These are phyloP conservation scores for Serinus canaria DNA, from an alignment of 2,113 vertebrate species.

Conservation along the genomic window DNA sequence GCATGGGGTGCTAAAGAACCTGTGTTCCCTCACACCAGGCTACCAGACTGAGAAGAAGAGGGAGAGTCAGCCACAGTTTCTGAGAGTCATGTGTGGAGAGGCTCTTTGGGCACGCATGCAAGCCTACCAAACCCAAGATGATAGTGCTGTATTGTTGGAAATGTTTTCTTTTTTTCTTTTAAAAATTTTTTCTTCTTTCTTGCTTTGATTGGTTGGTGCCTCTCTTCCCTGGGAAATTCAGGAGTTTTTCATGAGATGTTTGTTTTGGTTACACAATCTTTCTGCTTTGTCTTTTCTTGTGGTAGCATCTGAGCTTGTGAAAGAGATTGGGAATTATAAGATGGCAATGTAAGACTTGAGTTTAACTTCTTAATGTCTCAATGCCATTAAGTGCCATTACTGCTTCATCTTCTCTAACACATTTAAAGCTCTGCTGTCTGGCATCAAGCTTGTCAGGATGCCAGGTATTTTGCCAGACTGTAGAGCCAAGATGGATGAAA, in stretches of 20 bases:
- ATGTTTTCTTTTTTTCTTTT: background rate
- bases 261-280: background rate
- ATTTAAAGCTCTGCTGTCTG: slow-evolving; percentile 9
- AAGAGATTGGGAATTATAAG: background rate
- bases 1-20: background rate
- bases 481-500: slow-evolving; percentile 30
- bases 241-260: background rate
- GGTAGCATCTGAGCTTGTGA: background rate
- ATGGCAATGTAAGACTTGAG: background rate
- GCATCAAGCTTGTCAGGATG: background rate
- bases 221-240: background rate
- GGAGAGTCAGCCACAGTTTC: background rate
- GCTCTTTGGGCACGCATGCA: background rate
- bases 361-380: background rate
- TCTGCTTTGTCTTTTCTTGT: background rate
- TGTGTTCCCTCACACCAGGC: background rate
- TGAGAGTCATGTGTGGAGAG: rapidly evolving
- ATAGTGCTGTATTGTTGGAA: background rate
- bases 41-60: background rate
- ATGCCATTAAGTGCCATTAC: background rate
- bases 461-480: slow-evolving; percentile 28
- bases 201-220: background rate
- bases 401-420: background rate
- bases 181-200: background rate
- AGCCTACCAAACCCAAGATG: background rate